phyloP scores from a whole-genome alignment of 2,888 invertebrate genomes.

The Xestia ashworthii region DNA sequence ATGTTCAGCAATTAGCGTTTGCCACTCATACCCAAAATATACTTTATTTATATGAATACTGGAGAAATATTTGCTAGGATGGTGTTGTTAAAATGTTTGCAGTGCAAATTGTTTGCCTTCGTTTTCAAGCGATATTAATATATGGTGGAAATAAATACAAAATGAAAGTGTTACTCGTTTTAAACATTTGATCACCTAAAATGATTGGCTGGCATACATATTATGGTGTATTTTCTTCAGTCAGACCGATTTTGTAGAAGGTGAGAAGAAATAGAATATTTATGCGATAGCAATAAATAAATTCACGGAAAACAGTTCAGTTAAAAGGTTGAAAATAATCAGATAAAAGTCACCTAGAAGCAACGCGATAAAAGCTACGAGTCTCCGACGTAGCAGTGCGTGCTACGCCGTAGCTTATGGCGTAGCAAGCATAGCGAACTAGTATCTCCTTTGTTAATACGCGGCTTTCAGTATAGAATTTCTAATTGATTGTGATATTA shows the following conservation, averaged over 20 bases:
- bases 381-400: neutral
- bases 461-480: neutral
- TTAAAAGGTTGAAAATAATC: neutral
- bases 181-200: neutral
- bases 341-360: neutral
- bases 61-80: neutral
- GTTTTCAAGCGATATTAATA: slow-evolving; percentile 2
- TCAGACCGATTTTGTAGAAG: neutral
- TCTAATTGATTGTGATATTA: neutral
- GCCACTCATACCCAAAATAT: neutral
- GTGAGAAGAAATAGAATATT: neutral
- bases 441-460: neutral
- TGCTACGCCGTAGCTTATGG: slow-evolving; percentile 26
- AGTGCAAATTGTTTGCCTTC: neutral
- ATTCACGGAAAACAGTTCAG: neutral
- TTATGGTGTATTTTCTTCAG: neutral
- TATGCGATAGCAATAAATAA: neutral
- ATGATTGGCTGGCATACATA: neutral
- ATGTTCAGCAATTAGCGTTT: neutral
- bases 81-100: slow-evolving; percentile 17
- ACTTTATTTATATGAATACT: slow-evolving; percentile 13
- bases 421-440: slow-evolving; percentile 11
- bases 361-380: neutral
- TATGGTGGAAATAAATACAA: neutral
- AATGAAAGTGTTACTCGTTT: neutral